phyloP scores from a whole-genome alignment of 1,140 invertebrate species.

The Telenomus remus region DNA sequence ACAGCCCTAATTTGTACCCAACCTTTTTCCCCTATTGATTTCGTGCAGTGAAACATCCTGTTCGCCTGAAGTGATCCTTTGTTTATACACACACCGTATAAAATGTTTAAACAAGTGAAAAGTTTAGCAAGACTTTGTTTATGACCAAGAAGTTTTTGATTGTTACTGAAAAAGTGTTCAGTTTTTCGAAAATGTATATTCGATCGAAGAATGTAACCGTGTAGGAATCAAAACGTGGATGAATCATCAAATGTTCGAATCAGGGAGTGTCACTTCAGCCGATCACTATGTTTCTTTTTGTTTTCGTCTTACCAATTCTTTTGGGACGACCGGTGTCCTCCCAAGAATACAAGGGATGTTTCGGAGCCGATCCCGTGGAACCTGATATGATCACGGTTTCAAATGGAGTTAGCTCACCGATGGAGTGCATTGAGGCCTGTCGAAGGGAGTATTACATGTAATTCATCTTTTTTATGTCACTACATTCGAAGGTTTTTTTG shows the following conservation, averaged over 20 bases:
- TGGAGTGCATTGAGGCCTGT: conserved; percentile 63
- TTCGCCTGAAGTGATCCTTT: too few relatives aligned
- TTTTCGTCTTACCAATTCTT: conserved; percentile 36
- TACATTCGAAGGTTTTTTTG: too few relatives aligned
- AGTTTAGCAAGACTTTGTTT: too few relatives aligned
- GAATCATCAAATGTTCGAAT: conserved; percentile 32
- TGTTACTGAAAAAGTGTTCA: not conserved
- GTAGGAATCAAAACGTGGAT: conserved; percentile 21
- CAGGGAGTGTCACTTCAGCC: conserved; percentile 13
- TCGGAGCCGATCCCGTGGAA: conserved; percentile 44
- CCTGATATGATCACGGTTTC: conserved; percentile 57
- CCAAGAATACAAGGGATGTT: conserved; percentile 67
- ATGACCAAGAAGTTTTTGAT: too few relatives aligned
- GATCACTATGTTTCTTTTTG: conserved; percentile 31
- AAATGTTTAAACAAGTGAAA: too few relatives aligned
- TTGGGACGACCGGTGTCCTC: conserved; percentile 18
- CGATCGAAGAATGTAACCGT: conserved; percentile 4
- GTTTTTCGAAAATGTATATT: not conserved
- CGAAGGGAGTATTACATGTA: conserved; percentile 66
- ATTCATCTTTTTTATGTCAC: conserved; percentile 23
- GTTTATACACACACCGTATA: too few relatives aligned
- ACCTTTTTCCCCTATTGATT: too few relatives aligned
- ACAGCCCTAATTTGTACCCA: too few relatives aligned
- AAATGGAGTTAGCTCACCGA: conserved; percentile 46
- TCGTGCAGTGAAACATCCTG: too few relatives aligned